Evolutionary conservation across 2,113 vertebrate genomes (phyloP).

Genomic region (Apaloderma vittatum): DNA sequence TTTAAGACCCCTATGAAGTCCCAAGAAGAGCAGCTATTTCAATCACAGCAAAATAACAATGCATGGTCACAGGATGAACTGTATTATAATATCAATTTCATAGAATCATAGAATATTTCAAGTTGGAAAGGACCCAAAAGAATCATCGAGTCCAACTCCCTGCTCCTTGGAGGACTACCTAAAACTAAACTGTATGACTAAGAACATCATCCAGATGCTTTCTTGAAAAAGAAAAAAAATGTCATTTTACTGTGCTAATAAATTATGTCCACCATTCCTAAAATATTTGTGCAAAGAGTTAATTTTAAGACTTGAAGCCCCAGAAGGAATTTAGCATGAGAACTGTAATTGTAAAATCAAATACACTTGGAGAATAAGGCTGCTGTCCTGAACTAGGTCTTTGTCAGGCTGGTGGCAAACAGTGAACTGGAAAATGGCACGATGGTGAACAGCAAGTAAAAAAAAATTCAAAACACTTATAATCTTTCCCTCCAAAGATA

Average conservation of each 20-base stretch:
- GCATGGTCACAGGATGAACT: background rate
- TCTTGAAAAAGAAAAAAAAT: background rate
- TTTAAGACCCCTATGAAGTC: background rate
- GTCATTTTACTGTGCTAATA: background rate
- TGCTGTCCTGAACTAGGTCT: background rate
- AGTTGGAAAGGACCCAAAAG: background rate
- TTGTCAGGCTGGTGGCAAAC: background rate
- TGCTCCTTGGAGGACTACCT: background rate
- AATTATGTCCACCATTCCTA: background rate
- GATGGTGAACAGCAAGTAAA: background rate
- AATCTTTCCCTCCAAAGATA: background rate
- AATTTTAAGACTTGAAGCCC: background rate
- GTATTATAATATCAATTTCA: background rate
- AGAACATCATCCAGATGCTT: fast-evolving
- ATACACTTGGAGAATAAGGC: background rate
- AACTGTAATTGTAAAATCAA: background rate
- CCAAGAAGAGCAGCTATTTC: background rate
- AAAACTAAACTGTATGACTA: background rate
- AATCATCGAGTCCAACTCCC: background rate
- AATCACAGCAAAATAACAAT: background rate
- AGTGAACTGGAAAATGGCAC: background rate
- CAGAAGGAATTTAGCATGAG: background rate
- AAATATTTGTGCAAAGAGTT: background rate
- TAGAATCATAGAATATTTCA: background rate
- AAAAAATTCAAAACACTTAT: background rate